Base-by-base conservation (phyloP, 2,888 invertebrate genomes). In the Priapulus caudatus region DNA sequence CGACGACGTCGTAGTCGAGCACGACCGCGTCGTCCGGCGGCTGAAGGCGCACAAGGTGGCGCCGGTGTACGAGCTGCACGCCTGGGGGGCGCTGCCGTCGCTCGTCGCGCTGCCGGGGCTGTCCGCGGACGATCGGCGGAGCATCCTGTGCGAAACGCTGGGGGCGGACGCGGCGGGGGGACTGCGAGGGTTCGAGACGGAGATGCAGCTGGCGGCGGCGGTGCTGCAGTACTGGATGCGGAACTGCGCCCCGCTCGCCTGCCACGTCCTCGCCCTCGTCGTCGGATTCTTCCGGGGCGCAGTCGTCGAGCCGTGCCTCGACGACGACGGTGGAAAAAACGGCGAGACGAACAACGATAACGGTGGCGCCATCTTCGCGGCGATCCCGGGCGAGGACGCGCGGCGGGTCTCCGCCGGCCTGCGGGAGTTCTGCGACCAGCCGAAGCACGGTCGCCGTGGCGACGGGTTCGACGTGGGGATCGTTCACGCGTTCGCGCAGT, bases 401-500 rank as follows among this genome's bases (percentile, higher is more conserved):
- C 45, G n/a, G 15, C 44, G 19, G 21, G 2, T 21, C 51, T 44
- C 43, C 46, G 23, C 18, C 43, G 58, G 56, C 47, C 54, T 61
- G 45, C 53, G 51, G 43, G 61, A 60, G 43, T 63, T 61, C 51
- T 48, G 57, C 3, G 50, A 55, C 4, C 48, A 50, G 5, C 60
- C 59, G 4, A 23, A 48, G 18, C 54, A 59, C 21, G 61, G 57
- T 47, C 44, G 54, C 24, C 44, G 54, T 24, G 59, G 55, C n/a
- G 57, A 58, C 45, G 54, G 48, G 4, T 58, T 64, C 4, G 56
- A 63, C 18, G 49, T 59, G 2, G 24, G 49, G 3, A 50, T 60
- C 21, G 52, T 64, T 43, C 71, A 72, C 57, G 64, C 61, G 18
- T 66, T 66, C 45, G 60, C 66, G 15, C 68, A 71, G 58, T 64